phyloP scores from a whole-genome alignment of 2,113 vertebrate genomes.

The Nipponia nippon region DNA sequence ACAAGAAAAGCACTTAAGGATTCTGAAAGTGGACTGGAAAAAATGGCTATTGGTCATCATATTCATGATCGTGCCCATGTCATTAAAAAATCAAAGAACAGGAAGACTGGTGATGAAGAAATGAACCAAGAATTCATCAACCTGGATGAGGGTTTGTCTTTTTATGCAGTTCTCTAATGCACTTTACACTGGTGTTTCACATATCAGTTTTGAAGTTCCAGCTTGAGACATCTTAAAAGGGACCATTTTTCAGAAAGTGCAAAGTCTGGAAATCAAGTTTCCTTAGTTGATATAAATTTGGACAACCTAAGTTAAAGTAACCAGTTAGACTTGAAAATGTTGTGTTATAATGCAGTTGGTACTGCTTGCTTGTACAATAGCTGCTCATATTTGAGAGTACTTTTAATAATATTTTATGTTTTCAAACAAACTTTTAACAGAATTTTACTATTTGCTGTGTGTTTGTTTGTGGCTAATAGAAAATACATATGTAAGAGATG shows the following conservation, averaged over 20 bases:
- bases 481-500: background rate
- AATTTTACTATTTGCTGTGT: background rate
- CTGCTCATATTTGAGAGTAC: background rate
- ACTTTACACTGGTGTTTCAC: background rate
- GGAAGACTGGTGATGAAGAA: slow-evolving; percentile 88
- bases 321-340: background rate
- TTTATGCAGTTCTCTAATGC: background rate
- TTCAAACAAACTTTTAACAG: background rate
- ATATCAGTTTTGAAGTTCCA: background rate
- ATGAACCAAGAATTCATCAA: slow-evolving; percentile 93
- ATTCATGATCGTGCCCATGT: slow-evolving; percentile 88
- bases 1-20: slow-evolving; percentile 85
- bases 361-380: background rate
- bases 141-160: slow-evolving; percentile 86
- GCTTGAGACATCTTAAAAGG: background rate
- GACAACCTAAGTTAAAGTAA: background rate
- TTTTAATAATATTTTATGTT: background rate
- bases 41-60: slow-evolving; percentile 92
- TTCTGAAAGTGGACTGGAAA: slow-evolving; percentile 89
- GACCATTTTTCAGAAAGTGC: background rate
- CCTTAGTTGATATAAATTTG: background rate
- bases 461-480: background rate
- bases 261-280: background rate
- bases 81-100: slow-evolving; percentile 85
- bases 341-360: background rate